These are phyloP conservation scores for Oreochromis spilurus DNA, from an alignment of 2,113 vertebrate species.

Conservation along the genomic window DNA sequence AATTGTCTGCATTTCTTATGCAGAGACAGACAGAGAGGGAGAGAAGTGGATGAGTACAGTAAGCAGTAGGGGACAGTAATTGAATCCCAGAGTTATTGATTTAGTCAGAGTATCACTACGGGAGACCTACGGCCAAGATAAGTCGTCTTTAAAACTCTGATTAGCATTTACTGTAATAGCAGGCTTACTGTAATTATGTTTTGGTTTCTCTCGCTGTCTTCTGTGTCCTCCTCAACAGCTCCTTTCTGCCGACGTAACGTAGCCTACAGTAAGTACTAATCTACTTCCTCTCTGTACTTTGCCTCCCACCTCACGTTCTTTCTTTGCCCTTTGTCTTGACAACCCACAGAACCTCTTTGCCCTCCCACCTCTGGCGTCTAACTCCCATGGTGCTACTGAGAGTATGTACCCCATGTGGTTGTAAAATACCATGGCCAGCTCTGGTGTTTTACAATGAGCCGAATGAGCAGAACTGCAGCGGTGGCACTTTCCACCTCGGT, in stretches of 20 bases:
- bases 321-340: conserved; percentile 1
- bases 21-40: conserved; percentile 5
- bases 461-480: conserved; percentile 38
- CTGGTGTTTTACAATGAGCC: conserved; percentile 42
- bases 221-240: not conserved
- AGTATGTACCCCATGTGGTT: not conserved
- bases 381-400: not conserved
- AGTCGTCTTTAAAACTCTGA: conserved; percentile 33
- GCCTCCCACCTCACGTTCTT: conserved; percentile 1
- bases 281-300: not conserved
- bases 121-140: conserved; percentile 32
- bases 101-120: conserved; percentile 30
- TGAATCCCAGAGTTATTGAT: conserved; percentile 60
- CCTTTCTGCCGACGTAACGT: not conserved
- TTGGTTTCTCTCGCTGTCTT: not conserved
- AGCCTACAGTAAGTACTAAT: not conserved
- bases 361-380: conserved; percentile 1
- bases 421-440: conserved; percentile 6
- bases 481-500: conserved; percentile 51
- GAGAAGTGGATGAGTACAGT: not conserved
- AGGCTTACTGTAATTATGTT: conserved; percentile 34
- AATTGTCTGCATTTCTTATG: conserved; percentile 37
- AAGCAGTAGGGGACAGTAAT: conserved; percentile 53
- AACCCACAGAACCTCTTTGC: not conserved
- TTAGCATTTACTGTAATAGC: conserved; percentile 52